phyloP scores from a whole-genome alignment of 2,113 vertebrate species.

The Rhinichthys klamathensis region DNA sequence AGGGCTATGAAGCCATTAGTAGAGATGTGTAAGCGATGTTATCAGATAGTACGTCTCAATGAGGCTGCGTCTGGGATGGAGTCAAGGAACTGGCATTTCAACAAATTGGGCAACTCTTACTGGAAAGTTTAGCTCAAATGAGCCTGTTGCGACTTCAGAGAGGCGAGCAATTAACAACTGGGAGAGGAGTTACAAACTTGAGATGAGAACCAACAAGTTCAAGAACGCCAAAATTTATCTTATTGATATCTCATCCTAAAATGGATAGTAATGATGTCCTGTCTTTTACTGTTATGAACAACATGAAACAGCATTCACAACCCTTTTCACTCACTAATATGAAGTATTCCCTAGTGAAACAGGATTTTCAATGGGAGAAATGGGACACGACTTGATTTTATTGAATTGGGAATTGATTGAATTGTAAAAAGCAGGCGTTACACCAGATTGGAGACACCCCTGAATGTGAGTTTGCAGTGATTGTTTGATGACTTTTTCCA shows the following conservation, averaged over 20 bases:
- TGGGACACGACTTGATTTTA: background rate
- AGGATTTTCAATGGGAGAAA: background rate
- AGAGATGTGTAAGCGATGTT: slow-evolving; percentile 32
- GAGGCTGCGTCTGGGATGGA: slow-evolving; percentile 48
- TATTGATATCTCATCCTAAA: background rate
- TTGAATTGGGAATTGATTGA: slow-evolving; percentile 15
- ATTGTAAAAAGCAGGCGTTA: background rate
- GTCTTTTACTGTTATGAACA: background rate
- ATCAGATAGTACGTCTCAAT: slow-evolving; percentile 59
- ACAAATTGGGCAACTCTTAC: background rate
- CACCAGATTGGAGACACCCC: background rate
- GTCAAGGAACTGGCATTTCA: slow-evolving; percentile 22
- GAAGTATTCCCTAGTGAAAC: background rate
- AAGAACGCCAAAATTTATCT: background rate
- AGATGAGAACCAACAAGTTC: background rate
- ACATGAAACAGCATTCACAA: background rate
- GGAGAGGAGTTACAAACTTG: background rate
- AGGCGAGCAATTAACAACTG: background rate
- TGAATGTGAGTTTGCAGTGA: background rate
- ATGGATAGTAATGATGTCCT: background rate
- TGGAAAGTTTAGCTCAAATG: slow-evolving; percentile 27
- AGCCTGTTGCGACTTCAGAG: slow-evolving; percentile 26
- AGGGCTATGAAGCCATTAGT: slow-evolving; percentile 35
- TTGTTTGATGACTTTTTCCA: background rate
- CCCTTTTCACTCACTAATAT: background rate